Evolutionary conservation across 2,113 vertebrate species (phyloP), one percentile per base, ranked within the genome.

Genomic region (Campylomormyrus numenius): DNA sequence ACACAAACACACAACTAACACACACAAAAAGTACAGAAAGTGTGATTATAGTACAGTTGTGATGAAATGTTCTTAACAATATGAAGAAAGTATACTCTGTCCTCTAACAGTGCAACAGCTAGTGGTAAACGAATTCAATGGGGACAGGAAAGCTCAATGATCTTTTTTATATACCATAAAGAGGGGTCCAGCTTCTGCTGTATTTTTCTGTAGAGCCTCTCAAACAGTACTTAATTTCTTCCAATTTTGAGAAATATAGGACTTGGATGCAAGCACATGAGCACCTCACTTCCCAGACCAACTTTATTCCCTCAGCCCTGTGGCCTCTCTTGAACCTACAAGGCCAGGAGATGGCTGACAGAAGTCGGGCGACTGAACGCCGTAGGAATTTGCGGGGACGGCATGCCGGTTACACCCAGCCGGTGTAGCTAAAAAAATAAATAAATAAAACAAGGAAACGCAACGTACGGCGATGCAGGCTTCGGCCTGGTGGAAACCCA

Each of bases 361-460:
- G 27, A 13, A 77, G 35, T 19, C 0, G 6, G 15, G 31, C 5
- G 35, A 80, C 35, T 4, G 35, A 19, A 80, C 11, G 4, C 27
- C 13, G 11, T 15, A 11, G 27, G 27, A 74, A 74, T 74, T 70
- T 13, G 27, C 10, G 27, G 10, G 27, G 11, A 70, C 66, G 3
- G 8, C n/a, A 77, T 77, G 70, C 5, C 4, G 35, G 24, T 19
- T 42, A 35, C 3, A 3, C 9, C 66, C 11, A 35, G n/a, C n/a
- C 66, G 31, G 31, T 13, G n/a, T 70, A 42, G 19, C 15, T 42
- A 17, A 77, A 77, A 39, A 66, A 31, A 39, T 3, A 39, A 62
- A 77, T 27, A 56, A 80, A 89, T 66, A 88, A 88, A 92, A 90
- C 45, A 83, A 92, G 88, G 49, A 89, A 83, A 56, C 9, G 11